Conservation (phyloP, 2,888 invertebrate genomes). For the Zygothrica quintamaculata region DNA sequence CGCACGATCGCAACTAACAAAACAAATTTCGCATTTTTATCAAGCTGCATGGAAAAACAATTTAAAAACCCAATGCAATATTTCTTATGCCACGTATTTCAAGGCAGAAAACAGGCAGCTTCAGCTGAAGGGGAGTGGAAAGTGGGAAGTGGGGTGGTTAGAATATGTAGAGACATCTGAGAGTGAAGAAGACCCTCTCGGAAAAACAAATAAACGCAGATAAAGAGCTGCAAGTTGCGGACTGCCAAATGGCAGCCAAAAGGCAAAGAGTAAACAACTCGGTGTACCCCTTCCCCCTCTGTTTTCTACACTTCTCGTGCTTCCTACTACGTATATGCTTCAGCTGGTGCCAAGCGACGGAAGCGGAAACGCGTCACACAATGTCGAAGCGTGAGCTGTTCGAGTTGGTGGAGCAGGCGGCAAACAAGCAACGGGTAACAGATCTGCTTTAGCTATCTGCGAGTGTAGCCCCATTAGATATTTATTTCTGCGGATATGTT, state of each 20-base stretch:
- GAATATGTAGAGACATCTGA: slow-evolving; percentile 50
- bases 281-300: neutral
- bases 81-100: slow-evolving; percentile 35
- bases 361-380: slow-evolving; percentile 76
- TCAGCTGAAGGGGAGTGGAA: no score
- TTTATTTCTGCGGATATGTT: slow-evolving; percentile 67
- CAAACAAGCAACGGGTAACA: neutral
- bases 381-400: slow-evolving; percentile 43
- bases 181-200: slow-evolving; percentile 8
- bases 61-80: slow-evolving; percentile 60
- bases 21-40: slow-evolving; percentile 28
- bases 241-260: slow-evolving; percentile 12
- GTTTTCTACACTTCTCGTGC: neutral
- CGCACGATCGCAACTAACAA: slow-evolving; percentile 41
- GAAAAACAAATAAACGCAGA: slow-evolving; percentile 67
- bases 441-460: slow-evolving; percentile 2
- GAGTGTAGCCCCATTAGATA: slow-evolving; percentile 55
- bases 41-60: slow-evolving; percentile 52
- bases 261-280: slow-evolving; percentile 51
- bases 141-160: neutral
- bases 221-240: slow-evolving; percentile 47
- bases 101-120: neutral
- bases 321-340: neutral
- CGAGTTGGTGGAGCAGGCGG: neutral
- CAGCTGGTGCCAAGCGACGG: slow-evolving; percentile 51